Base-by-base conservation (phyloP, 2,888 invertebrate species). In the Limenitis arthemis region DNA sequence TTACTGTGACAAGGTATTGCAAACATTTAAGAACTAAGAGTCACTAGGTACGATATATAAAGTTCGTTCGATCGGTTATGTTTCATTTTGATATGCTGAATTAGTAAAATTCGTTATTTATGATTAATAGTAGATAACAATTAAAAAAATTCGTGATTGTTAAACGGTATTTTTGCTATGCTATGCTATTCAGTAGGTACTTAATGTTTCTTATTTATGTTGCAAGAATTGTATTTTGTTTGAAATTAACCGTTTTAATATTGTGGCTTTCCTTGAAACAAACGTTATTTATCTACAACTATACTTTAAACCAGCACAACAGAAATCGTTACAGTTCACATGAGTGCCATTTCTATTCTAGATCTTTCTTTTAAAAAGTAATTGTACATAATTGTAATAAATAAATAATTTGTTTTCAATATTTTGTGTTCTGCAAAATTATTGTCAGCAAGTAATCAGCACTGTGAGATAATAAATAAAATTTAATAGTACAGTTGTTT, bases 391-490 rank as follows among this genome's bases (percentile, higher is more conserved):
- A 64, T 65, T 77, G 72, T 78, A 75, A 70, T 37, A 49, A 30
- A 12, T 31, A 43, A 42, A 39, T 53, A 51, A 55, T 47, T 59
- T 69, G 65, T 68, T 65, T 68, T 66, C 66, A 72, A 76, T 76
- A 77, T 76, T 77, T 82, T 77, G 75, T 77, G 56, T 72, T 74
- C 69, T 70, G 64, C 65, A 63, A 76, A 76, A 75, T 75, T 60
- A 54, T 61, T 81, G 72, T 76, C 74, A 73, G 69, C 75, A 71
- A 73, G 69, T 73, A 69, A 68, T 66, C 69, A 77, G 79, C 81
- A 84, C 80, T 77, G 74, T 78, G 72, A 77, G 65, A 75, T 70
- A 69, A 75, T 77, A 72, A 79, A 77, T 74, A 74, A 81, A 77
- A 72, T 69, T 76, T 75, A 68, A 69, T 68, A 64, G 66, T 67